phyloP scores from a whole-genome alignment of 2,888 invertebrate species.

The Dysmachus trigonus region DNA sequence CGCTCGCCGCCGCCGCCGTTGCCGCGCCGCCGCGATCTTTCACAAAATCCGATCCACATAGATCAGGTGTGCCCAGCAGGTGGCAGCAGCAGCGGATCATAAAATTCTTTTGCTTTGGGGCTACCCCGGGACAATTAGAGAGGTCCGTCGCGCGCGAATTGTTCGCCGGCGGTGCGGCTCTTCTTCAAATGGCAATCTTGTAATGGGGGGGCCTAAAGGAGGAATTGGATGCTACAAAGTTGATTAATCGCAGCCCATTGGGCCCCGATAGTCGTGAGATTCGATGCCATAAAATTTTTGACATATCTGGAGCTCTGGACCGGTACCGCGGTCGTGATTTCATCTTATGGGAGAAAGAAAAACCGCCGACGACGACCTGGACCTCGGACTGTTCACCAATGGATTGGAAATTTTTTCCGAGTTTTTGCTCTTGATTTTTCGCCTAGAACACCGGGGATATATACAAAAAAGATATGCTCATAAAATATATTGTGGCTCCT shows the following conservation, averaged over 20 bases:
- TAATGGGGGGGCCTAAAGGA: neutral
- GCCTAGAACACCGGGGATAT: neutral
- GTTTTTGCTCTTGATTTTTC: neutral
- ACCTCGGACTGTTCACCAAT: neutral
- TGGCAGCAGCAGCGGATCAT: constrained; percentile 16
- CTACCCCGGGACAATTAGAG: constrained; percentile 12
- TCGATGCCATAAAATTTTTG: constrained; percentile 23
- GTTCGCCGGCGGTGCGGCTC: neutral
- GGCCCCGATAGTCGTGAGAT: constrained; percentile 24
- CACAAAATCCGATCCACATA: constrained; percentile 28
- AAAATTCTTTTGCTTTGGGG: constrained; percentile 2
- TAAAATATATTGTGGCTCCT: neutral
- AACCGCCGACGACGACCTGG: neutral
- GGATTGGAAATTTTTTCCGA: neutral
- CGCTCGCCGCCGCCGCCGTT: too few relatives aligned
- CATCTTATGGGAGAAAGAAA: neutral
- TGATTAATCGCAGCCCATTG: constrained; percentile 36
- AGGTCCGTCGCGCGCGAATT: neutral
- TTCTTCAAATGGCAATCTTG: neutral
- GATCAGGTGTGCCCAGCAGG: constrained; percentile 38
- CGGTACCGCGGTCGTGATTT: constrained; percentile 10
- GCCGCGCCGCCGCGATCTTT: neutral
- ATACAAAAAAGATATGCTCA: neutral
- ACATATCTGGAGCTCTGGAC: constrained; percentile 32
- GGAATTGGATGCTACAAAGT: neutral